Conservation (phyloP, 2,113 vertebrate species). For the Coturnix japonica region DNA sequence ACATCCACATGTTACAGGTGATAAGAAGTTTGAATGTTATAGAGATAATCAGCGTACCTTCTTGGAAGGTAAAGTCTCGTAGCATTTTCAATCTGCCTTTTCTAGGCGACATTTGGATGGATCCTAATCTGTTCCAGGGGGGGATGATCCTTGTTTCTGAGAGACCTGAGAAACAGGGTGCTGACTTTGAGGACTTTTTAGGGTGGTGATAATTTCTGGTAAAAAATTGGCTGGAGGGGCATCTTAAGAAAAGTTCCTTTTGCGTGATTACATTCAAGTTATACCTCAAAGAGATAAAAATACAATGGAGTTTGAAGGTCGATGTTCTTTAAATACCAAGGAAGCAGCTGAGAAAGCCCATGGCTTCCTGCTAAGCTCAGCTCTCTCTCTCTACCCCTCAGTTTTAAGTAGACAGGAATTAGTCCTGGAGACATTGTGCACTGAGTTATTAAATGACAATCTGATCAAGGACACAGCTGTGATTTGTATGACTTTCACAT, state of each 20-base stretch:
- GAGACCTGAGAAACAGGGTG: not conserved
- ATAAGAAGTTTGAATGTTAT: not conserved
- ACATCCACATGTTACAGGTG: not conserved
- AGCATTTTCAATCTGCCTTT: not conserved
- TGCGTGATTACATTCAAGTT: not conserved
- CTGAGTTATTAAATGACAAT: not conserved
- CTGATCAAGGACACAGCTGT: not conserved
- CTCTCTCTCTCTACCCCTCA: not conserved
- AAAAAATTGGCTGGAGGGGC: not conserved
- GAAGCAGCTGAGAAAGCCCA: not conserved
- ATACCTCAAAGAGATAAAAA: conserved; percentile 10
- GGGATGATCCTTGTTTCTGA: not conserved
- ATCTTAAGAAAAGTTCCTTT: not conserved
- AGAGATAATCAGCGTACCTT: not conserved
- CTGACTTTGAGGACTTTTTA: not conserved
- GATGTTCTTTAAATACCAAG: not conserved
- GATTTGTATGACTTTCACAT: not conserved
- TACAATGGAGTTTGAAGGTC: not conserved
- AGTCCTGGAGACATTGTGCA: not conserved
- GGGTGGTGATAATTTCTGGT: not conserved
- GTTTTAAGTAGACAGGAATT: not conserved
- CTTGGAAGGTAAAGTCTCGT: not conserved
- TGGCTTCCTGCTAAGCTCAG: not conserved
- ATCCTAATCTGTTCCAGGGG: not conserved
- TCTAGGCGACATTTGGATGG: not conserved